phyloP scores from a whole-genome alignment of 2,888 invertebrate species.

The Gerris lacustris region DNA sequence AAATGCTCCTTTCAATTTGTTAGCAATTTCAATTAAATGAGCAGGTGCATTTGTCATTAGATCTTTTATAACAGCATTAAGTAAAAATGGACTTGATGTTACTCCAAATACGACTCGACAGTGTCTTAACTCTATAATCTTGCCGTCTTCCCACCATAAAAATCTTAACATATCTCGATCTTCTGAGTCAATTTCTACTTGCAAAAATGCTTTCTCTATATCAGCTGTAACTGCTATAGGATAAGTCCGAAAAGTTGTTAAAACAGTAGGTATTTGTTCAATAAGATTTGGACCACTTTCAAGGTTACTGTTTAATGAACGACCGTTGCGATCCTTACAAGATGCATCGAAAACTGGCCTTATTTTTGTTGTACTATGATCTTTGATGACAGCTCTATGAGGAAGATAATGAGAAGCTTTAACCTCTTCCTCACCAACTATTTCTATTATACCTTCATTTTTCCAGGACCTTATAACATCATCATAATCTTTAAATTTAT shows the following conservation, averaged over 20 bases:
- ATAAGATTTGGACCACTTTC: slow-evolving; percentile 16
- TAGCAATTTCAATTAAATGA: slow-evolving; percentile 12
- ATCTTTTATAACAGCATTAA: slow-evolving; percentile 22
- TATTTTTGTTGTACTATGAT: no score
- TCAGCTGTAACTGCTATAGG: slow-evolving; percentile 8
- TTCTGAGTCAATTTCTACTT: slow-evolving; percentile 5
- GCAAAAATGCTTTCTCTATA: slow-evolving; percentile 21
- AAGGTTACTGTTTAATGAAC: slow-evolving; percentile 9
- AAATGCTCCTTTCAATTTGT: slow-evolving; percentile 17
- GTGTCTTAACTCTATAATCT: slow-evolving; percentile 15
- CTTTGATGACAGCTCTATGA: no score
- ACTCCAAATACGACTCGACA: slow-evolving; percentile 18
- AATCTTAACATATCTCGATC: slow-evolving; percentile 18
- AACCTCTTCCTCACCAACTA: no score
- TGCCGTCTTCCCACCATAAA: slow-evolving; percentile 15
- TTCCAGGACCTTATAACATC: no score
- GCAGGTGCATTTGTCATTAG: slow-evolving; percentile 14
- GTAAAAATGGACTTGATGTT: slow-evolving; percentile 21
- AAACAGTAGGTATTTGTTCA: slow-evolving; percentile 10
- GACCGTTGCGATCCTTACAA: slow-evolving; percentile 9
- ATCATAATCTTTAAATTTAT: no score
- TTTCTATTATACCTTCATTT: no score
- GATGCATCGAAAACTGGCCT: no score
- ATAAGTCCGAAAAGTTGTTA: slow-evolving; percentile 13
- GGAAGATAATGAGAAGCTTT: no score